A percentile compares a stretch with the other conserved stretches of the same genome.
Conservation (phyloP, 2,113 vertebrate species). For the Nothobranchius furzeri region DNA sequence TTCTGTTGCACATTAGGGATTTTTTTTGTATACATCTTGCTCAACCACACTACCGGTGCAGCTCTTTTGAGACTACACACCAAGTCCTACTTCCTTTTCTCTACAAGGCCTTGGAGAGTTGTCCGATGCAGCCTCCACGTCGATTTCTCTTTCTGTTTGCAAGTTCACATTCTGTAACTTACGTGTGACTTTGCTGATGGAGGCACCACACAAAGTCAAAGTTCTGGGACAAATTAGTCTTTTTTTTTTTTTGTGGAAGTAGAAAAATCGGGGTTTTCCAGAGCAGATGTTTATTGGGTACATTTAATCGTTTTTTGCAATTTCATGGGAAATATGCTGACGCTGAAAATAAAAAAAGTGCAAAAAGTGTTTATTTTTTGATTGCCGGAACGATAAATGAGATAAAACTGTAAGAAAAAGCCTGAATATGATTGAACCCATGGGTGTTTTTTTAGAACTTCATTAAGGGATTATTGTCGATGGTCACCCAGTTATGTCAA, state of each 20-base stretch:
- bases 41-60: constrained; percentile 3
- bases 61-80: constrained; percentile 25
- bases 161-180: neutral
- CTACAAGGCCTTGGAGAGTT: constrained; percentile 21
- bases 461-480: constrained; percentile 35
- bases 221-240: neutral
- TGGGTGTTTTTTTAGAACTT: constrained; percentile 35
- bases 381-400: constrained; percentile 1
- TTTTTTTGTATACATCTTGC: neutral
- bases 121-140: neutral
- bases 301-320: neutral
- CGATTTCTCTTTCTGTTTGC: neutral
- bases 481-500: constrained; percentile 66
- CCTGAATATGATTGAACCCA: neutral
- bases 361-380: neutral
- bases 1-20: constrained; percentile 33
- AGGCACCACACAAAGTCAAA: neutral
- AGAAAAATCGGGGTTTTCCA: too few relatives aligned
- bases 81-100: constrained; percentile 20
- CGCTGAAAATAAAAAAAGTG: neutral
- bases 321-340: neutral
- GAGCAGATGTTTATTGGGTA: too few relatives aligned
- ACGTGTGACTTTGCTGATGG: neutral
- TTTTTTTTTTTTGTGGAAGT: neutral
- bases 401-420: too few relatives aligned